Base-by-base conservation (phyloP, 2,888 invertebrate genomes). In the Dorcus parallelipipedus region DNA sequence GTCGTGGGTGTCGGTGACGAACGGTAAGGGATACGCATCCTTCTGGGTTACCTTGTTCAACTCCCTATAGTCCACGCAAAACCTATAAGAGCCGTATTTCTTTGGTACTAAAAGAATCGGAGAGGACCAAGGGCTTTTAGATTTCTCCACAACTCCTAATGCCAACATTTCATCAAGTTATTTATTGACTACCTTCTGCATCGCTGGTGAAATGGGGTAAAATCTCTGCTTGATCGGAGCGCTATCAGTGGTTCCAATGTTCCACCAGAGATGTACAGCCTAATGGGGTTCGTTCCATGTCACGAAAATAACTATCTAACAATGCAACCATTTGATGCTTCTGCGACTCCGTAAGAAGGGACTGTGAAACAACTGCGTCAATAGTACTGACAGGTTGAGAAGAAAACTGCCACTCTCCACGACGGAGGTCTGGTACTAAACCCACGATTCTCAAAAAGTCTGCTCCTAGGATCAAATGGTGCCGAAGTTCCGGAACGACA, bases 111-210 rank as follows among this genome's bases (percentile, higher is more conserved):
- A 5, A 4, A 26, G 5, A 1, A 26, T 26, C 3, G 26, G 26
- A 3, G 26, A 26, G 3, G 26, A 26, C 26, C 26, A 26, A 26
- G 26, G 26, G 5, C 26, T 26, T 0, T 26, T 3, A 26, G 52
- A 70, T 10, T 62, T 64, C 40, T 73, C 72, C 1, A 76, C 67
- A 0, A 75, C 64, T 1, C 64, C 70, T 75, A 14, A 14, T 14
- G 14, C 14, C 14, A 14, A 14, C 14, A 14, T 14, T 14, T 1
- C 14, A 14, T 14, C 71, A 1, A 74, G 60, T 56, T 75, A 72
- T 2, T 40, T 42, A 33, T 68, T 57, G 2, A 65, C 56, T 9
- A 58, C 47, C 26, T 57, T 39, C 26, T 66, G 65, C 5, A 64
- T 48, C 6, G 58, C 47, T 2, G 67, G 67, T n/a, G 61, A 60